Conservation (phyloP, 2,797 vertebrate species). For the Carcharodon carcharias region DNA sequence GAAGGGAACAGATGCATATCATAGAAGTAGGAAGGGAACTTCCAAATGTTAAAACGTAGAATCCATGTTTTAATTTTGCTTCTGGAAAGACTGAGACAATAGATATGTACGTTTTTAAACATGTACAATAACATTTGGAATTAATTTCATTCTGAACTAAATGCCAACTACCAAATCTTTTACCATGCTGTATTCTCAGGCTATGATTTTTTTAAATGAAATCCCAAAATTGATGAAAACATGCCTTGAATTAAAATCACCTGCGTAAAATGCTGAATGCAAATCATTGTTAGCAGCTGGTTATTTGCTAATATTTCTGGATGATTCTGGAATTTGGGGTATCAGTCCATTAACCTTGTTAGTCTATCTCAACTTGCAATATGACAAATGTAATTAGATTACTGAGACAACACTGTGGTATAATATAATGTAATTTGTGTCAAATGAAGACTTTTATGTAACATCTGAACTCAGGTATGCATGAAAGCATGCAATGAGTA, state of each 20-base stretch:
- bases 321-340: not conserved
- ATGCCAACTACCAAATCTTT: not conserved
- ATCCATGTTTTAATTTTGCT: not conserved
- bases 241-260: not conserved
- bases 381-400: conserved; percentile 6
- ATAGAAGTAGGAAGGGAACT: not conserved
- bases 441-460: not conserved
- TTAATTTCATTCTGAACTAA: conserved; percentile 7
- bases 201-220: not conserved
- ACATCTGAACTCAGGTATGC: not conserved
- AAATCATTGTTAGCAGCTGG: not conserved
- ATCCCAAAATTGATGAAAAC: not conserved
- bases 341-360: not conserved
- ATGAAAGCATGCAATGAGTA: not conserved
- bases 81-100: not conserved
- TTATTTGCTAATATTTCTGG: not conserved
- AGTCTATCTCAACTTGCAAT: conserved; percentile 3
- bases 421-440: conserved; percentile 12
- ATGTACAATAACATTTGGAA: not conserved
- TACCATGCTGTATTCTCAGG: not conserved
- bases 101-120: not conserved
- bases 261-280: not conserved
- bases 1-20: too few species aligned
- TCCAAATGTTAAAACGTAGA: not conserved
- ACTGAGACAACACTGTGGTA: not conserved